Base-by-base conservation (phyloP, 2,113 vertebrate species). In the Spizaetus ornatus region DNA sequence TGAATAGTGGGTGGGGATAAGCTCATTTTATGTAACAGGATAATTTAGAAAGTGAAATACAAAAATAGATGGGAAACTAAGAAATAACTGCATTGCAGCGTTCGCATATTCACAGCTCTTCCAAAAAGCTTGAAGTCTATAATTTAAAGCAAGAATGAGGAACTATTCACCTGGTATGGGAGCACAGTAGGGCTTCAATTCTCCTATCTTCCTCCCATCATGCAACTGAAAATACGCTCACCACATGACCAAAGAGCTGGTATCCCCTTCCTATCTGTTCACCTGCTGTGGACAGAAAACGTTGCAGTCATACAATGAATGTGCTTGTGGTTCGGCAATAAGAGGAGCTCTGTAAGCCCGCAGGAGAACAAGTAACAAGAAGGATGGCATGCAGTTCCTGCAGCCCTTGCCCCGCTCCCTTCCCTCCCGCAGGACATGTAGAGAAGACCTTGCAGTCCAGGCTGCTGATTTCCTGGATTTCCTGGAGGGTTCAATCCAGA, bases 11-110 rank as follows among this genome's bases (percentile, higher is more conserved):
- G 69, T 94, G 65, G 18, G 27, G 11, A 82, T 79, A 85, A 78
- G 61, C 25, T 86, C 52, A 20, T 69, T 93, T 96, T 96, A 93
- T 94, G 61, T 95, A 92, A 95, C 52, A 71, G 73, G 61, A 20
- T 83, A 79, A 85, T 93, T 92, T 93, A 47, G 83, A 91, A 91
- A 82, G 31, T 93, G 40, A 85, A 91, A 89, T 89, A 65, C 48
- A 65, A 53, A 95, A 95, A 89, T 91, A 91, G 71, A 61, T 61
- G 53, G 13, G 50, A 87, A 86, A 76, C 91, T 84, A 74, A 93
- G 77, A 91, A 97, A 89, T 92, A 94, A 69, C 88, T 63, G 86
- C 88, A 85, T 78, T 96, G 97, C 91, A 95, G 93, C 40, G 95
- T 94, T 96, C 25, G 7, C 58, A 66, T 82, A 52, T 88, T 95